Evolutionary conservation across 2,113 vertebrate species (phyloP), one percentile per base, ranked within the genome.

Genomic region (Vicugna pacos): DNA sequence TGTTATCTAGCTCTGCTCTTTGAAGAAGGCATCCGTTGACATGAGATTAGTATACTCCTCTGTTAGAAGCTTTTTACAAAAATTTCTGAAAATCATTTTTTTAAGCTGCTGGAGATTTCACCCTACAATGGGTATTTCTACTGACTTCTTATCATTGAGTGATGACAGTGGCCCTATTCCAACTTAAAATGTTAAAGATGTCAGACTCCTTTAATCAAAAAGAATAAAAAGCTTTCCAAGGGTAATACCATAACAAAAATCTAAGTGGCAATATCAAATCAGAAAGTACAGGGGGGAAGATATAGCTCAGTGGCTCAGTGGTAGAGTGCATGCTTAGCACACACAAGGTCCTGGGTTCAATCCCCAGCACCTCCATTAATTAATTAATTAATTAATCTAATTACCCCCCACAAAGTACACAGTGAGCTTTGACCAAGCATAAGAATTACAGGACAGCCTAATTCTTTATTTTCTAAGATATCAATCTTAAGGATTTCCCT

Each of bases 71-170:
- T 38, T 95, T 76, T 52, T 58, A 32, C n/a, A 86, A 35, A 79
- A 89, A 82, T 60, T 81, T 88, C 77, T 89, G 54, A 95, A 72
- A 72, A 79, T 72, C 15, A 13, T 38, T 83, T 84, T 76, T 88
- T 77, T 17, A 62, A 84, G 67, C 35, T 62, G 35, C 16, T 91
- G n/a, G 75, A 58, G 10, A 91, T 93, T 65, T 77, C 20, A 72
- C 24, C 79, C n/a, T 54, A 12, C 75, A 58, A 60, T 77, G 32
- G 52, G 26, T 82, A 77, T 88, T 81, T 94, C 60, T 54, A 46
- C 54, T 65, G 28, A 72, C 6, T 54, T 95, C 20, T 86, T 75
- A 84, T 30, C 28, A 93, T 64, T 62, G 35, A 91, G 16, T 62
- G 62, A 77, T 48, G 48, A 90, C 46, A 73, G 19, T 7, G 26